Evolutionary conservation across 2,113 vertebrate species (phyloP), one percentile per base, ranked within the genome.

Genomic region (Ceyx cyanopectus): DNA sequence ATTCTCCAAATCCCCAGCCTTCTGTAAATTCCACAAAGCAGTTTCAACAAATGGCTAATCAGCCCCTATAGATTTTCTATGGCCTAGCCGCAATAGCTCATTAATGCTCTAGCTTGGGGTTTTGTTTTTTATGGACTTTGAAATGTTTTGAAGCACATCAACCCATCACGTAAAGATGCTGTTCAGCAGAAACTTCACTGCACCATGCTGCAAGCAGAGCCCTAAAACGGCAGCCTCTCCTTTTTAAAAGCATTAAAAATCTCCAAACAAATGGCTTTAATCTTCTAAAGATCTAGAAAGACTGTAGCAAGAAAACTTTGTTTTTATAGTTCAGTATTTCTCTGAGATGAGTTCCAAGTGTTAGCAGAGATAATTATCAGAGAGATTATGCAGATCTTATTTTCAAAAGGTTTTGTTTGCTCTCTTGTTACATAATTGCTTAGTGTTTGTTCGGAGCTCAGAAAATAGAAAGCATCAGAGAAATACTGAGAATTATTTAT

Each of bases 341-440:
- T 85, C 81, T 61, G 60, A 87, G 81, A 94, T 85, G 81, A 83
- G 70, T 74, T 65, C 20, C 8, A 92, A 96, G 90, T 92, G 81
- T 93, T 96, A 93, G 90, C 62, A 51, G 51, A 91, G 92, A 61
- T 95, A 97, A 97, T 94, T 95, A 96, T 56, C 68, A 96, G 90
- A 89, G 81, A 96, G 86, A 95, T 95, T 96, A 95, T 72, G 62
- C 41, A 95, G 72, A 92, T 78, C 86, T 94, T 95, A 86, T 92
- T 97, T 89, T 83, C 77, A 83, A 94, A 92, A 89, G 91, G 66
- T 86, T 91, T 90, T 90, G 85, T 96, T 94, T 93, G 75, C 85
- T 91, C 51, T 91, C 72, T 79, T 77, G 30, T 74, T 93, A 61
- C 48, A 67, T 83, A 95, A 96, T 93, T 92, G 82, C 81, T 89